These are phyloP conservation scores for Mechanitis messenoides DNA, from an alignment of 2,888 invertebrate genomes.

Conservation along the genomic window DNA sequence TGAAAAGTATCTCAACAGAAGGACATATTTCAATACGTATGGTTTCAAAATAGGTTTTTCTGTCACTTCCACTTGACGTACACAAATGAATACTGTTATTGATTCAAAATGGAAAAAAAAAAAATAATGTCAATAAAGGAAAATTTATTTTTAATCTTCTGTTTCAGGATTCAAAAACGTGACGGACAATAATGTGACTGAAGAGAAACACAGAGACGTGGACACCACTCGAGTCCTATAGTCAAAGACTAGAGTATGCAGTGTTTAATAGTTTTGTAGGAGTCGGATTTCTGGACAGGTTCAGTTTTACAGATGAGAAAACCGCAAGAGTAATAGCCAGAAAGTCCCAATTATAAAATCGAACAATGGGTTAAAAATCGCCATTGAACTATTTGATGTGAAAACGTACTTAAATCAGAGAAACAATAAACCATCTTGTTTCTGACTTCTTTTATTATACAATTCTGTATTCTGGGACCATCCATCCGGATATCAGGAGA, in stretches of 20 bases:
- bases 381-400: neutral
- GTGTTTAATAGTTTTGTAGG: slow-evolving; percentile 39
- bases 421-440: no score
- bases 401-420: neutral
- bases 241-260: slow-evolving; percentile 45
- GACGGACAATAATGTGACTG: slow-evolving; percentile 65
- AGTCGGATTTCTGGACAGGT: slow-evolving; percentile 14
- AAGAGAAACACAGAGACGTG: slow-evolving; percentile 45
- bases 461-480: no score
- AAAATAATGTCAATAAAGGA: neutral
- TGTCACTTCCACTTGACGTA: no score
- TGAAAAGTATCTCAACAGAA: no score
- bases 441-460: no score
- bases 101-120: no score
- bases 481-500: no score
- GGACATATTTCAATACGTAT: no score
- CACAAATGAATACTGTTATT: no score
- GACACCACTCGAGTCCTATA: slow-evolving; percentile 54
- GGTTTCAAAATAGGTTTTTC: no score
- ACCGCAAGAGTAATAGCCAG: slow-evolving; percentile 12
- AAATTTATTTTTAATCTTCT: slow-evolving; percentile 10
- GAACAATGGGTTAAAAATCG: neutral
- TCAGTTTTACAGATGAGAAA: slow-evolving; percentile 16
- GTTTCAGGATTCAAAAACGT: slow-evolving; percentile 62
- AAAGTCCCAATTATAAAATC: slow-evolving; percentile 3